phyloP scores from a whole-genome alignment of 2,888 invertebrate species.

The Noctua comes region DNA sequence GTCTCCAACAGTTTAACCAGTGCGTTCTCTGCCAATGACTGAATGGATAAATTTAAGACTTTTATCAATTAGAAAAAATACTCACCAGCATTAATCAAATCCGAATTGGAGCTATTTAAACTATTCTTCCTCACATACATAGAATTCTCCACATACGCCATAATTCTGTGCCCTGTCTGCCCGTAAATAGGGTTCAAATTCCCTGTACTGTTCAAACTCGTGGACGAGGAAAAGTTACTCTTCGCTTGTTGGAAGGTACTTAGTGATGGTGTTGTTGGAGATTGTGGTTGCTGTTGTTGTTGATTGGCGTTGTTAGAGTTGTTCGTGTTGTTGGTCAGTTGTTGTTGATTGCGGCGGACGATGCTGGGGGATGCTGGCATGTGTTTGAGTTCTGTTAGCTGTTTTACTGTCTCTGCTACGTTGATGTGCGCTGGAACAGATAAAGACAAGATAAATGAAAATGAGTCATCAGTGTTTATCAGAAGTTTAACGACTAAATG shows the following conservation, averaged over 20 bases:
- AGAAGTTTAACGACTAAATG: too few relatives aligned
- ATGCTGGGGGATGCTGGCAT: constrained; percentile 96
- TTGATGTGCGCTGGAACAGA: constrained; percentile 85
- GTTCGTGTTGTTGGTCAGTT: constrained; percentile 77
- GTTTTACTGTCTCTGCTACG: constrained; percentile 96
- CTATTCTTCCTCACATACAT: constrained; percentile 87
- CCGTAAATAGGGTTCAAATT: constrained; percentile 88
- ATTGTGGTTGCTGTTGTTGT: constrained; percentile 63
- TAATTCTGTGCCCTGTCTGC: constrained; percentile 84
- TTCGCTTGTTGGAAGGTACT: constrained; percentile 87
- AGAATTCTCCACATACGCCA: constrained; percentile 84
- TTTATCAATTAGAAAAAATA: neutral
- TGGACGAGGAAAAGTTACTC: constrained; percentile 81
- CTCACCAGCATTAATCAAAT: constrained; percentile 80
- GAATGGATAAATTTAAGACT: too few relatives aligned
- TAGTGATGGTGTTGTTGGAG: constrained; percentile 73
- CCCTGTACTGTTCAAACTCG: constrained; percentile 82
- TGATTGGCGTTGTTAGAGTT: constrained; percentile 58
- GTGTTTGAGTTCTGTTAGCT: constrained; percentile 95
- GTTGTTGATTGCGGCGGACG: constrained; percentile 89
- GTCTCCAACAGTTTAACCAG: too few relatives aligned
- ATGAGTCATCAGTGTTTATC: too few relatives aligned
- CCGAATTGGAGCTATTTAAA: constrained; percentile 82
- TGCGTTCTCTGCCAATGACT: too few relatives aligned
- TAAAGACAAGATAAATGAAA: too few relatives aligned